Conservation (phyloP, 1,140 invertebrate species). For the Drosophila subobscura region DNA sequence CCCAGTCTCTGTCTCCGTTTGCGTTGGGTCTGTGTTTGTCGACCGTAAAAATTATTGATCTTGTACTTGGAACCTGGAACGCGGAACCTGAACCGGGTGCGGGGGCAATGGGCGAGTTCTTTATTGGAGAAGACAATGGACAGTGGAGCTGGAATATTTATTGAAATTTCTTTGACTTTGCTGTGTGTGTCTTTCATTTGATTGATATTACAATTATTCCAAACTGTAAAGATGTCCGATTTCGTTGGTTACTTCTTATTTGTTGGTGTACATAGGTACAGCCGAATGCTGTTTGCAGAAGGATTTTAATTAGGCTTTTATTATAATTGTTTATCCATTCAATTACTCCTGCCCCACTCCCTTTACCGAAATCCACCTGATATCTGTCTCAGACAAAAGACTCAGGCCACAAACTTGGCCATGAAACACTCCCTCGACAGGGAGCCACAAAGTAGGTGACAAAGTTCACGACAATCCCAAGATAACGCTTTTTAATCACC, state of each 20-base stretch:
- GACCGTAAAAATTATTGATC: conserved; percentile 36
- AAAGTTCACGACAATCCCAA: conserved; percentile 49
- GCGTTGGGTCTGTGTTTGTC: conserved; percentile 1
- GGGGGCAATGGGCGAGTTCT: conserved; percentile 17
- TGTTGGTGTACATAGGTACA: too few species aligned
- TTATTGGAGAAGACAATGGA: conserved; percentile 6
- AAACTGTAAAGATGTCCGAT: neutral
- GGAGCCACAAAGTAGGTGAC: conserved; percentile 17
- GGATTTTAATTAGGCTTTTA: too few species aligned
- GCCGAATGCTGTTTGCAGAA: too few species aligned
- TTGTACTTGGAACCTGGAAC: conserved; percentile 20
- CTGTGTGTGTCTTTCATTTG: conserved; percentile 19
- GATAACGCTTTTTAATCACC: conserved; percentile 34
- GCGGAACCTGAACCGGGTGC: conserved; percentile 7
- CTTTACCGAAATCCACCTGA: conserved; percentile 1
- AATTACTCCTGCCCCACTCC: too few species aligned
- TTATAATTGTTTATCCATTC: too few species aligned
- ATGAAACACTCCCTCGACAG: conserved; percentile 28
- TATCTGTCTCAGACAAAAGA: conserved; percentile 53
- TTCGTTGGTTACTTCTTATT: too few species aligned
- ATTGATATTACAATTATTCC: conserved; percentile 29
- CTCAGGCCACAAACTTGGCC: conserved; percentile 70
- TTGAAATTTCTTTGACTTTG: conserved; percentile 13
- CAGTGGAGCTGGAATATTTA: conserved; percentile 3
- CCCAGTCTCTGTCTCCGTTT: neutral